Conservation (phyloP, 2,797 vertebrate species). For the Ara ararauna region DNA sequence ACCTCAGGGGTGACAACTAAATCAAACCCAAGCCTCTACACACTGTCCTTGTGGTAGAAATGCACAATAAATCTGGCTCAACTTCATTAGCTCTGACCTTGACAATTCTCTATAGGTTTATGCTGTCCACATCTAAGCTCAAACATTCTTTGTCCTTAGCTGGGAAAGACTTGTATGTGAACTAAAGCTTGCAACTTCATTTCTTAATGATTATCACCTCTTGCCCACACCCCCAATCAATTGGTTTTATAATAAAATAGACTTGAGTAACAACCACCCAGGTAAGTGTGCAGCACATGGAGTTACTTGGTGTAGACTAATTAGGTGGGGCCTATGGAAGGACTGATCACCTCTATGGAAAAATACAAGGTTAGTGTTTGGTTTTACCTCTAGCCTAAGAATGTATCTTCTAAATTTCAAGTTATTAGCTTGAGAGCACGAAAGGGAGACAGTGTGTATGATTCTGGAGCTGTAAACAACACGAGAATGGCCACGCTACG, state of each 20-base stretch:
- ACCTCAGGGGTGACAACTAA: neutral
- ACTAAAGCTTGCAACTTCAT: neutral
- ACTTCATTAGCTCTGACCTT: neutral
- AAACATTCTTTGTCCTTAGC: neutral
- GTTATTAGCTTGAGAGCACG: neutral
- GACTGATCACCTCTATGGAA: neutral
- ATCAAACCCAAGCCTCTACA: neutral
- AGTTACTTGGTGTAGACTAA: neutral
- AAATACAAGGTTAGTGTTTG: neutral
- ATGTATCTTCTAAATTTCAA: neutral
- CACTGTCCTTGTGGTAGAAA: neutral
- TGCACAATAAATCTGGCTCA: neutral
- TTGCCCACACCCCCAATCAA: neutral
- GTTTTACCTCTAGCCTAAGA: neutral
- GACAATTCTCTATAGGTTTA: neutral
- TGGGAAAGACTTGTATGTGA: neutral
- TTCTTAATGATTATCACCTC: neutral
- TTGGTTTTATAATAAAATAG: neutral
- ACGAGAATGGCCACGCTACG: neutral
- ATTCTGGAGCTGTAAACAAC: neutral
- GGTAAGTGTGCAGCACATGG: neutral
- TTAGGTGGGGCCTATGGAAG: neutral
- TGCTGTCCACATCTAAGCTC: neutral
- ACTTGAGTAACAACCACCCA: neutral
- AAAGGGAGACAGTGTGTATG: neutral